Conservation (phyloP, 2,113 vertebrate genomes). For the Labrus mixtus region DNA sequence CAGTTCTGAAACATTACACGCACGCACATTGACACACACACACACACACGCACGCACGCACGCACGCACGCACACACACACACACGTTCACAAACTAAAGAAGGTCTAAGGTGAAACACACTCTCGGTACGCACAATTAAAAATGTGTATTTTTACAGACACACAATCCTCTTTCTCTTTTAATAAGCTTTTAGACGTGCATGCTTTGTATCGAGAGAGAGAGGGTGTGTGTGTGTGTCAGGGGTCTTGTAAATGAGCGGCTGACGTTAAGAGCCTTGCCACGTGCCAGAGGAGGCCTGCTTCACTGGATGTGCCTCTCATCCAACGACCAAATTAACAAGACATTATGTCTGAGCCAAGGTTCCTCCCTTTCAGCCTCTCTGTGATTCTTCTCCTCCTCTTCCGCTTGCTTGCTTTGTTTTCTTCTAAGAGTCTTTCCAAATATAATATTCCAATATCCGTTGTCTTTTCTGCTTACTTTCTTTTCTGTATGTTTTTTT, state of each 20-base stretch:
- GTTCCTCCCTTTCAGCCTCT: slow-evolving; percentile 9
- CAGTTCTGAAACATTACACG: slow-evolving; percentile 36
- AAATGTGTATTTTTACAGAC: slow-evolving; percentile 37
- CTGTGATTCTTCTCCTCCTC: neutral
- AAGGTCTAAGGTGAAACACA: slow-evolving; percentile 24
- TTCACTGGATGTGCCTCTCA: slow-evolving; percentile 58
- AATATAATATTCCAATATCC: too few relatives aligned
- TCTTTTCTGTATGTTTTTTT: neutral
- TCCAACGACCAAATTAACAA: slow-evolving; percentile 65
- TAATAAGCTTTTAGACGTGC: slow-evolving; percentile 48
- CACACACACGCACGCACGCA: neutral
- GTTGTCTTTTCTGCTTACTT: neutral
- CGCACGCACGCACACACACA: too few relatives aligned
- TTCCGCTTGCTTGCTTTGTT: neutral
- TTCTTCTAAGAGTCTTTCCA: neutral
- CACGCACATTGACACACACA: too few relatives aligned
- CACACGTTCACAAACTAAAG: slow-evolving; percentile 12
- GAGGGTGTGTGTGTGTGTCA: slow-evolving; percentile 37
- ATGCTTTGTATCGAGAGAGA: neutral
- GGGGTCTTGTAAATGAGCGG: slow-evolving; percentile 76
- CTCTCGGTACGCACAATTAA: slow-evolving; percentile 28
- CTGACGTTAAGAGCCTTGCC: slow-evolving; percentile 68
- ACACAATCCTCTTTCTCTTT: slow-evolving; percentile 13
- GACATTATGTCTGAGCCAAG: slow-evolving; percentile 57
- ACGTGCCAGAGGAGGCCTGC: slow-evolving; percentile 70